Conservation (phyloP, 2,113 vertebrate genomes). For the Scytalopus superciliaris region DNA sequence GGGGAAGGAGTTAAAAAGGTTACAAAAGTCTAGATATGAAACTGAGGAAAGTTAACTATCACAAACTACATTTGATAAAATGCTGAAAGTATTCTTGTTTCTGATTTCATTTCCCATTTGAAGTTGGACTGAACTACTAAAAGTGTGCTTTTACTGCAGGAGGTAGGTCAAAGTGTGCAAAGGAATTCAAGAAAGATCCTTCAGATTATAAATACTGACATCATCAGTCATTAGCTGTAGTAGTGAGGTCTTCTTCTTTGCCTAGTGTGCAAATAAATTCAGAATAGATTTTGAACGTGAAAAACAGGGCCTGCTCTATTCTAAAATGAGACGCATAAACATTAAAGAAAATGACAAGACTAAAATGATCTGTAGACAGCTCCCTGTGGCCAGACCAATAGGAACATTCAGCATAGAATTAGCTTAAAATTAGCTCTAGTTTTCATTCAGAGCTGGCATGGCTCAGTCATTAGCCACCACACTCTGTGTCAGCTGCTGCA, state of each 20-base stretch:
- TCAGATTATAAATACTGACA: background rate
- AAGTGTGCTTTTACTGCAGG: background rate
- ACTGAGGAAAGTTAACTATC: background rate
- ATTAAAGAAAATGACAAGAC: slow-evolving; percentile 19
- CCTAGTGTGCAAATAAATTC: background rate
- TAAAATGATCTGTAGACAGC: background rate
- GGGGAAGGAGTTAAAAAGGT: slow-evolving; percentile 1
- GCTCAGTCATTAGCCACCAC: background rate
- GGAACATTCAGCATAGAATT: background rate
- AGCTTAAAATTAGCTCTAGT: background rate
- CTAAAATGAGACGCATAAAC: background rate
- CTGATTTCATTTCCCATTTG: background rate
- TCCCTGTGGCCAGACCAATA: slow-evolving; percentile 25
- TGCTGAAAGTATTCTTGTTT: background rate
- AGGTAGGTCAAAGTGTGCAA: background rate
- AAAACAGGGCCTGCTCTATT: background rate
- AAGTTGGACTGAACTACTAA: background rate
- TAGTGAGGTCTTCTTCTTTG: background rate
- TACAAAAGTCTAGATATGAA: background rate
- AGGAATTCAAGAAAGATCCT: background rate
- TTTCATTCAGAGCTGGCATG: background rate
- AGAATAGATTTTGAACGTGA: background rate
- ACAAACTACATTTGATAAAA: slow-evolving; percentile 15
- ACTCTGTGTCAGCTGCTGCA: background rate
- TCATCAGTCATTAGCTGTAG: background rate